Evolutionary conservation across 92 coral and sea anemone genomes (phyloP).

Genomic region (Parazoanthus darwini): DNA sequence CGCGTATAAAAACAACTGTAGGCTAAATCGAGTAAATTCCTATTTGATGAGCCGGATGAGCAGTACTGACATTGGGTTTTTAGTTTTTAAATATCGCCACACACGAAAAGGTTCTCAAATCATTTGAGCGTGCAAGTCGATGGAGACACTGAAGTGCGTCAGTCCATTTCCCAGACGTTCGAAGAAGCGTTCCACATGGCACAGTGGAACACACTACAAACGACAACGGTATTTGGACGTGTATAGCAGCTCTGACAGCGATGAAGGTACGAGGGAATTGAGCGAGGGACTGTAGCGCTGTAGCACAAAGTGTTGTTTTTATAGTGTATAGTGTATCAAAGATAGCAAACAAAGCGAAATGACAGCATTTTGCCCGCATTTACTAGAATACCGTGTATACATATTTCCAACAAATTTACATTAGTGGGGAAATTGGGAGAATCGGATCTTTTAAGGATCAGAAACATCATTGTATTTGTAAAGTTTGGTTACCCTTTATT

Average conservation of each 20-base stretch:
- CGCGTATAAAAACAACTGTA: background rate
- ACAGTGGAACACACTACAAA: constrained; percentile 28
- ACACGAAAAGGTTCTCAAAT: background rate
- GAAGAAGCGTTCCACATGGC: constrained; percentile 34
- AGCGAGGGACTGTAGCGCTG: background rate
- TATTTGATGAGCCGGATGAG: constrained; percentile 9
- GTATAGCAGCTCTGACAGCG: constrained; percentile 16
- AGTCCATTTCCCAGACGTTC: constrained; percentile 38
- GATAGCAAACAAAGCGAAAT: too few relatives aligned
- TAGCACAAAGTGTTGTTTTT: background rate
- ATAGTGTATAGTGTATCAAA: background rate
- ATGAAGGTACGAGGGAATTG: constrained; percentile 18
- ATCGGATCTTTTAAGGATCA: too few relatives aligned
- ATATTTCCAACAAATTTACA: too few relatives aligned
- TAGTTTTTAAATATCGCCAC: background rate
- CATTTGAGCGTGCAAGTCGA: constrained; percentile 3
- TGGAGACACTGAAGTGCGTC: constrained; percentile 37
- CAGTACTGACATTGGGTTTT: background rate
- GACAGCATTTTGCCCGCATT: background rate
- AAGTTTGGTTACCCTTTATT: too few relatives aligned
- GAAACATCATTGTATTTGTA: too few relatives aligned
- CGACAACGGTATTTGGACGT: constrained; percentile 13
- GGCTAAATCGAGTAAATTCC: constrained; percentile 9
- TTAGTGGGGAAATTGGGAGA: too few relatives aligned
- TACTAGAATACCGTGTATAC: too few relatives aligned